Conservation (phyloP, 2,888 invertebrate species). For the Trilocha varians region DNA sequence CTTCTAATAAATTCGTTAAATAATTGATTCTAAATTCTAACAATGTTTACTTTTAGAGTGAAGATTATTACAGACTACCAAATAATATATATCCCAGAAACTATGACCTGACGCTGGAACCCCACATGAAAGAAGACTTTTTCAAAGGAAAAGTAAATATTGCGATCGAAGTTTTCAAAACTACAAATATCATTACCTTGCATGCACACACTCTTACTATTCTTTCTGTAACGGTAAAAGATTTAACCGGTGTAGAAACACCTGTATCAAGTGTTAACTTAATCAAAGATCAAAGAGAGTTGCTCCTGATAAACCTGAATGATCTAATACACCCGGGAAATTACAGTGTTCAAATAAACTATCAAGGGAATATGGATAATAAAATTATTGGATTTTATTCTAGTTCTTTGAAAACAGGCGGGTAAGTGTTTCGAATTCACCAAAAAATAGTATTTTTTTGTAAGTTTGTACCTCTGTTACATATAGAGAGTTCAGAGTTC, state of each 20-base stretch:
- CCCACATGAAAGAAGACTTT: conserved; percentile 72
- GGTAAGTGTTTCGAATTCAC: conserved; percentile 32
- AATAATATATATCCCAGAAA: conserved; percentile 71
- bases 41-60: not conserved
- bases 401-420: conserved; percentile 61
- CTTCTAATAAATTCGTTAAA: not conserved
- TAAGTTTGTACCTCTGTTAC: no score
- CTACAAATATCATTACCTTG: conserved; percentile 66
- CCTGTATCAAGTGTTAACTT: conserved; percentile 16
- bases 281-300: conserved; percentile 39
- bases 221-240: conserved; percentile 25
- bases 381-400: conserved; percentile 73
- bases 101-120: conserved; percentile 79
- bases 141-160: conserved; percentile 74
- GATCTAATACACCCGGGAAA: conserved; percentile 28
- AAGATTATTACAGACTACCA: conserved; percentile 60
- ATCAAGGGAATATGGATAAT: conserved; percentile 62
- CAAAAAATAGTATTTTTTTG: no score
- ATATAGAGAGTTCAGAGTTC: no score
- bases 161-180: conserved; percentile 43
- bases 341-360: conserved; percentile 58
- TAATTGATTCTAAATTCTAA: not conserved
- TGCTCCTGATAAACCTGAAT: conserved; percentile 44
- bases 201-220: conserved; percentile 76
- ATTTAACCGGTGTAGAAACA: conserved; percentile 15